A percentile compares a stretch with the other conserved stretches of the same genome.
Evolutionary conservation across 2,113 vertebrate species (phyloP).

Genomic region (Halichoerus grypus): DNA sequence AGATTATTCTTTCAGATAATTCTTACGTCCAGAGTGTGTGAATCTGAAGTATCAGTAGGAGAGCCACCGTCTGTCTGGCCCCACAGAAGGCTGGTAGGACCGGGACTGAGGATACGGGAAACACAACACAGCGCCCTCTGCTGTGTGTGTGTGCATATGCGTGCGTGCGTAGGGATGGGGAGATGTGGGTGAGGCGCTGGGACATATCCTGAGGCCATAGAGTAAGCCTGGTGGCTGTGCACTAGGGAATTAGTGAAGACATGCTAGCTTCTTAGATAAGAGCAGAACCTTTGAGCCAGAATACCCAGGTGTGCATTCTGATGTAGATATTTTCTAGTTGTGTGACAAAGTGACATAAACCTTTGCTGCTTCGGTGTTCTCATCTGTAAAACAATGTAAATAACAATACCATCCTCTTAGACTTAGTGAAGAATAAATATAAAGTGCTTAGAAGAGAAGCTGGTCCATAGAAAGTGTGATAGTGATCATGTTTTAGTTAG

Average conservation of each 20-base stretch:
- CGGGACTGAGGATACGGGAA: not conserved
- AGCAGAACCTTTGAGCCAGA: not conserved
- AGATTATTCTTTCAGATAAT: not conserved
- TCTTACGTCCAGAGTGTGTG: not conserved
- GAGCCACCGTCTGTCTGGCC: not conserved
- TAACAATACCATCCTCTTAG: not conserved
- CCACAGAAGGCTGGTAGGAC: not conserved
- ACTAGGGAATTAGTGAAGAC: not conserved
- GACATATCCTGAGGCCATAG: not conserved
- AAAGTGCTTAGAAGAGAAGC: not conserved
- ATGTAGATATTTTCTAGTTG: not conserved
- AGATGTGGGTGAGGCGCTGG: not conserved
- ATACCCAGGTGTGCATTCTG: not conserved
- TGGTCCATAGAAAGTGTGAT: not conserved
- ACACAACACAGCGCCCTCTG: not conserved
- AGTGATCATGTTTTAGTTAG: not conserved
- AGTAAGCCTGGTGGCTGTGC: not conserved
- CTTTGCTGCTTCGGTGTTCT: not conserved
- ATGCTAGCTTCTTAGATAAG: not conserved
- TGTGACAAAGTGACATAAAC: not conserved
- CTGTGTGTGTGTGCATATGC: fast-evolving
- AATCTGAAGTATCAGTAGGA: not conserved
- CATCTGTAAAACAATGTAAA: not conserved
- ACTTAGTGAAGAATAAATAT: not conserved
- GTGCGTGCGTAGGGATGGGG: not conserved